Conservation (phyloP, 1,140 invertebrate genomes). For the Drosophila funebris region DNA sequence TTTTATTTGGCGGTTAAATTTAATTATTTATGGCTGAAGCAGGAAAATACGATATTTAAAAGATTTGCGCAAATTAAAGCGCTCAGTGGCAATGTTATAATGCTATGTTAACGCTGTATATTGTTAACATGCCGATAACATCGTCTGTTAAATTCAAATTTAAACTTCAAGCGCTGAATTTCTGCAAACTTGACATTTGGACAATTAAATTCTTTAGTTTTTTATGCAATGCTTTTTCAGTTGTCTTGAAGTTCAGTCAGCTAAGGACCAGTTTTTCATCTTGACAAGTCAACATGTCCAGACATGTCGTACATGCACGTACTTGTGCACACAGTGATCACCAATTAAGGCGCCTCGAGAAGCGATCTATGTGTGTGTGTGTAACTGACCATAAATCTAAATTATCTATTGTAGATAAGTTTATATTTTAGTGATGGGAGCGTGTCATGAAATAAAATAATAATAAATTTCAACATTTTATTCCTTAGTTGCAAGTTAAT, state of each 20-base stretch:
- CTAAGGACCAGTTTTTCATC: not conserved
- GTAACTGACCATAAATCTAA: not conserved
- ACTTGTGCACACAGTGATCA: not conserved
- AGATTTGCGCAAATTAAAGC: too few relatives aligned
- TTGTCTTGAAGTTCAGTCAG: not conserved
- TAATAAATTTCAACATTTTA: not conserved
- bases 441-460: too few relatives aligned
- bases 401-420: not conserved
- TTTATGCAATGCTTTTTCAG: not conserved
- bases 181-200: not conserved
- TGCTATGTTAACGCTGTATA: too few relatives aligned
- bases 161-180: not conserved
- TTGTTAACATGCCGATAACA: too few relatives aligned
- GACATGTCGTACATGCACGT: not conserved
- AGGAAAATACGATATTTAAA: too few relatives aligned
- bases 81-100: too few relatives aligned
- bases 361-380: not conserved
- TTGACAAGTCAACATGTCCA: not conserved
- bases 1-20: not conserved
- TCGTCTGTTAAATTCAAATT: not conserved
- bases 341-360: slow-evolving; percentile 10
- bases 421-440: too few relatives aligned
- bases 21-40: not conserved
- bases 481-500: not conserved
- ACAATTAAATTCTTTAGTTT: not conserved